These are phyloP conservation scores for Noturus placidus DNA, from an alignment of 2,113 vertebrate genomes.

Conservation along the genomic window DNA sequence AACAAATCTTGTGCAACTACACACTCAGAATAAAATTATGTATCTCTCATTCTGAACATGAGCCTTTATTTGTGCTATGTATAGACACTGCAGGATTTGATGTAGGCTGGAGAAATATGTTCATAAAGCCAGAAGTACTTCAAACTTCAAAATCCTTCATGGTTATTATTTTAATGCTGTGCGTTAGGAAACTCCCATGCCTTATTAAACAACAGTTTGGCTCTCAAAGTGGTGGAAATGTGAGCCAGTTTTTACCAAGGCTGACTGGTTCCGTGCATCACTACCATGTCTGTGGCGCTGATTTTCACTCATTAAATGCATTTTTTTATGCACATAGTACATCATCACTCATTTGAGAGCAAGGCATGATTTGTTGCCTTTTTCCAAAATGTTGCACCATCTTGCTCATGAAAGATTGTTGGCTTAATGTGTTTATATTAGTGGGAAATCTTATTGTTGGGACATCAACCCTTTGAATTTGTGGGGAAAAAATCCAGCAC, in stretches of 20 bases:
- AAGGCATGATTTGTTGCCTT: neutral
- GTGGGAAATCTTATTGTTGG: neutral
- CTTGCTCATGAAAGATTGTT: neutral
- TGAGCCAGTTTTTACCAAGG: slow-evolving; percentile 1
- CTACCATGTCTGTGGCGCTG: slow-evolving; percentile 1
- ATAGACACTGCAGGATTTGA: neutral
- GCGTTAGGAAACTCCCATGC: neutral
- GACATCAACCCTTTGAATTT: neutral
- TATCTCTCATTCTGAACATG: neutral
- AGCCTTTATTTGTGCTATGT: slow-evolving; percentile 6
- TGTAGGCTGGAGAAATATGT: neutral
- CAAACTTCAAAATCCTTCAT: neutral
- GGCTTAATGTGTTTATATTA: slow-evolving; percentile 5
- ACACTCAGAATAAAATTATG: neutral
- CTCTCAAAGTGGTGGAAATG: neutral
- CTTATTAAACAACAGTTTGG: slow-evolving; percentile 10
- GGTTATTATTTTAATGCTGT: slow-evolving; percentile 10
- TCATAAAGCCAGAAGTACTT: neutral
- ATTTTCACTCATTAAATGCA: slow-evolving; percentile 10
- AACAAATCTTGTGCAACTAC: neutral
- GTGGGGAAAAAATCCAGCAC: neutral
- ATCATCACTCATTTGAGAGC: slow-evolving; percentile 10
- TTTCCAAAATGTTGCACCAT: neutral
- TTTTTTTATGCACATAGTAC: slow-evolving; percentile 10
- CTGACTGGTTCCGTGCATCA: neutral